Conservation (phyloP, 2,888 invertebrate genomes). For the Eupithecia vulgata region DNA sequence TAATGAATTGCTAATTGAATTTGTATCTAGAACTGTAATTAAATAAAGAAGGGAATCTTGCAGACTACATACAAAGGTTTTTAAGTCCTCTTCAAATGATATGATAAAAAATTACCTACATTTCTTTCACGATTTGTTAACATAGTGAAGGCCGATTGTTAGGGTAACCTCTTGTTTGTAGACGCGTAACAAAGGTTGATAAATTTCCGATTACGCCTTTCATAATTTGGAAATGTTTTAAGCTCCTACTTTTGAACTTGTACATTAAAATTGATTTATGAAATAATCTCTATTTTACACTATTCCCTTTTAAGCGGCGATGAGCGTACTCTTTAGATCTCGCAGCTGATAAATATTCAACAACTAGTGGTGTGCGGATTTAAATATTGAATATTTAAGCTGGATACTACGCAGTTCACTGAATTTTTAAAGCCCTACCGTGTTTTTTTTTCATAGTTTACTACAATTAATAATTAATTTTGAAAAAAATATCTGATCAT, state of each 20-base stretch:
- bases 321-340: conserved; percentile 42
- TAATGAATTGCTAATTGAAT: not conserved
- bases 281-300: conserved; percentile 1
- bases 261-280: not conserved
- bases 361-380: conserved; percentile 55
- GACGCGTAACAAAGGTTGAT: not conserved
- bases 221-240: not conserved
- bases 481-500: no score
- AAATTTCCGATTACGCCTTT: not conserved
- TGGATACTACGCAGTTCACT: conserved; percentile 10
- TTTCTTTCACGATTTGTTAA: not conserved
- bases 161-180: not conserved
- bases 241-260: not conserved
- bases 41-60: not conserved
- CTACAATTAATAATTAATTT: not conserved
- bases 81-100: not conserved
- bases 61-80: not conserved
- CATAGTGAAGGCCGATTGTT: not conserved
- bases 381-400: conserved; percentile 61
- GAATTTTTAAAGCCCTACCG: not conserved
- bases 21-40: not conserved
- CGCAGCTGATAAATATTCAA: conserved; percentile 61
- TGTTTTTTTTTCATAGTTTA: not conserved
- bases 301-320: conserved; percentile 41
- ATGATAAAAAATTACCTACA: not conserved